Evolutionary conservation across 23 tunicate genomes (phyloP).

Genomic region (Ciona savignyi): DNA sequence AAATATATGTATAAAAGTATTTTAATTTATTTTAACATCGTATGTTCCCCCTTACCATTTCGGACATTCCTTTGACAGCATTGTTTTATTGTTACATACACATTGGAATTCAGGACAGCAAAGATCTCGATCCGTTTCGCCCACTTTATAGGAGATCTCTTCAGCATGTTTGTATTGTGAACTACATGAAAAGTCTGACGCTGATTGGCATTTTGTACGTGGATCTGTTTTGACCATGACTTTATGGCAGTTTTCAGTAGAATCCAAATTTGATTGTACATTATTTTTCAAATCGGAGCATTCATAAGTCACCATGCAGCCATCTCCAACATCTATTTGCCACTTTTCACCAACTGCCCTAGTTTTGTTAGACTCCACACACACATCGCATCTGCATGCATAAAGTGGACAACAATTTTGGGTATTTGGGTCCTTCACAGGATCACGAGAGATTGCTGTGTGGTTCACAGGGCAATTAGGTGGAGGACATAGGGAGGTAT

Average conservation of each 20-base stretch:
- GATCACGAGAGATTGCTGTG: too few species aligned
- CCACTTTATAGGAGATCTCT: not conserved
- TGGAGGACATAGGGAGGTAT: too few species aligned
- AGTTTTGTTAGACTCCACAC: too few species aligned
- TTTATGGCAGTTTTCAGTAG: too few species aligned
- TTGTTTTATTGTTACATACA: not conserved
- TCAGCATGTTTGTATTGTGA: not conserved
- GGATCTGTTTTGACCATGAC: too few species aligned
- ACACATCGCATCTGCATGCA: too few species aligned
- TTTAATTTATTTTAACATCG: too few species aligned
- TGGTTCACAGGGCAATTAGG: too few species aligned
- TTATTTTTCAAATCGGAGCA: not conserved
- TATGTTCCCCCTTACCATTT: conserved; percentile 5
- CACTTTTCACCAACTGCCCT: not conserved
- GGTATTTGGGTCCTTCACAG: too few species aligned
- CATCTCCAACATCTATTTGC: conserved; percentile 6
- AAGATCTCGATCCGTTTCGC: not conserved
- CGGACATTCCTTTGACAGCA: conserved; percentile 2
- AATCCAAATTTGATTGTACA: too few species aligned
- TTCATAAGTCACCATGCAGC: conserved; percentile 3
- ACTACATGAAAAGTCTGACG: not conserved
- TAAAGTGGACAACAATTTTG: too few species aligned
- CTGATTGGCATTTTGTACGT: not conserved
- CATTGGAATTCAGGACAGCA: conserved; percentile 9
- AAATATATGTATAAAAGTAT: too few species aligned